phyloP scores from a whole-genome alignment of 2,888 invertebrate genomes.

The Pseudococcus longispinus region DNA sequence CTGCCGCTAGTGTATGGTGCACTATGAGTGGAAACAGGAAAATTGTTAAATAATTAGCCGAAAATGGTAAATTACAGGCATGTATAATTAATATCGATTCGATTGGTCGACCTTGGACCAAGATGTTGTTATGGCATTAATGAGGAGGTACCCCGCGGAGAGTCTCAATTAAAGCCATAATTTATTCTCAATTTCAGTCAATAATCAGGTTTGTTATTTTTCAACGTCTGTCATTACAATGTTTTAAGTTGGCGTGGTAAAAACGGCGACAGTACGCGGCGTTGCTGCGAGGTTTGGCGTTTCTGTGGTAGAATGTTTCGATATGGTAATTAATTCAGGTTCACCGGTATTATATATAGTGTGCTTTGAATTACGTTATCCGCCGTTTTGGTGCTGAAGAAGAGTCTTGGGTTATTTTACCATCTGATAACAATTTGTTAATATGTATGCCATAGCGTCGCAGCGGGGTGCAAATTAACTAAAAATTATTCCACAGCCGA shows the following conservation, averaged over 20 bases:
- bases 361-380: slow-evolving; percentile 25
- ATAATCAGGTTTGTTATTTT: slow-evolving; percentile 53
- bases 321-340: slow-evolving; percentile 55
- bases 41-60: slow-evolving; percentile 53
- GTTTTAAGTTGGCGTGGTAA: slow-evolving; percentile 8
- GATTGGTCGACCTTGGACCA: slow-evolving; percentile 55
- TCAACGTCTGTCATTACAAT: slow-evolving; percentile 42
- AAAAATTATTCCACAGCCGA: slow-evolving; percentile 25
- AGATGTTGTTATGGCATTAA: slow-evolving; percentile 52
- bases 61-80: slow-evolving; percentile 35
- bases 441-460: slow-evolving; percentile 25
- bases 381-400: slow-evolving; percentile 8
- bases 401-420: background rate
- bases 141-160: slow-evolving; percentile 56
- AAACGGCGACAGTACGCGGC: background rate
- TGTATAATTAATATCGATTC: slow-evolving; percentile 55
- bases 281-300: background rate
- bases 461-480: slow-evolving; percentile 53
- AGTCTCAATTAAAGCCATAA: slow-evolving; percentile 55
- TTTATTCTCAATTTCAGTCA: slow-evolving; percentile 57
- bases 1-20: background rate
- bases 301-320: slow-evolving; percentile 41
- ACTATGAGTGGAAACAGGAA: slow-evolving; percentile 48
- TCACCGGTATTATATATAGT: background rate
- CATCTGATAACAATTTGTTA: slow-evolving; percentile 35